These are phyloP conservation scores for Plagiodera versicolora DNA, from an alignment of 2,888 invertebrate species.

Conservation along the genomic window DNA sequence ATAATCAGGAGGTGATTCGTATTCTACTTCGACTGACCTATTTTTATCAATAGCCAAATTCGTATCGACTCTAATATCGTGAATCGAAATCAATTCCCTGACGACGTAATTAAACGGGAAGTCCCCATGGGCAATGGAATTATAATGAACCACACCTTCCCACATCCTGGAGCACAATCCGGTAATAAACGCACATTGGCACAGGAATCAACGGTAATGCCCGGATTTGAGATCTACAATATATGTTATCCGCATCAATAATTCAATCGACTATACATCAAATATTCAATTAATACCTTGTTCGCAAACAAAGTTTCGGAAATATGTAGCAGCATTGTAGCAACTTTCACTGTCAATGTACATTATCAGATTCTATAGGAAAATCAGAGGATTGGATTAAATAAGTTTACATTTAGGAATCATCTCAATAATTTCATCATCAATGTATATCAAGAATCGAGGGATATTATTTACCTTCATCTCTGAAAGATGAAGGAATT, in stretches of 20 bases:
- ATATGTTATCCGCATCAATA: not conserved
- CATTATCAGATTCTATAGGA: too few relatives aligned
- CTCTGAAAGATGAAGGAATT: too few relatives aligned
- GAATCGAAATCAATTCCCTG: slow-evolving; percentile 4
- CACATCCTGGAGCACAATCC: slow-evolving; percentile 18
- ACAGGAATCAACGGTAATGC: not conserved
- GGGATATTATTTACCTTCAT: too few relatives aligned
- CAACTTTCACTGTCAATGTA: too few relatives aligned
- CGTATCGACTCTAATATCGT: not conserved
- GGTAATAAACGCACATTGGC: slow-evolving; percentile 13
- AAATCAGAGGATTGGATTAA: too few relatives aligned
- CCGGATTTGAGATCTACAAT: not conserved
- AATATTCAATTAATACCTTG: too few relatives aligned
- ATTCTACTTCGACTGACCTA: slow-evolving; percentile 28
- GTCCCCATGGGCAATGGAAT: slow-evolving; percentile 16
- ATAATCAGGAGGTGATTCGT: slow-evolving; percentile 27
- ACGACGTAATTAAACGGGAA: slow-evolving; percentile 6
- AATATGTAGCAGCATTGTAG: too few relatives aligned
- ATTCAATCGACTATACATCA: not conserved
- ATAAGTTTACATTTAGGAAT: too few relatives aligned
- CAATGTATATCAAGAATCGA: too few relatives aligned
- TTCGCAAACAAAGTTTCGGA: too few relatives aligned
- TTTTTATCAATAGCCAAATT: not conserved
- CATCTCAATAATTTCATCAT: too few relatives aligned
- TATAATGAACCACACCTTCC: slow-evolving; percentile 23